These are phyloP conservation scores for Okapia johnstoni DNA, from an alignment of 2,113 vertebrate species.

Conservation along the genomic window DNA sequence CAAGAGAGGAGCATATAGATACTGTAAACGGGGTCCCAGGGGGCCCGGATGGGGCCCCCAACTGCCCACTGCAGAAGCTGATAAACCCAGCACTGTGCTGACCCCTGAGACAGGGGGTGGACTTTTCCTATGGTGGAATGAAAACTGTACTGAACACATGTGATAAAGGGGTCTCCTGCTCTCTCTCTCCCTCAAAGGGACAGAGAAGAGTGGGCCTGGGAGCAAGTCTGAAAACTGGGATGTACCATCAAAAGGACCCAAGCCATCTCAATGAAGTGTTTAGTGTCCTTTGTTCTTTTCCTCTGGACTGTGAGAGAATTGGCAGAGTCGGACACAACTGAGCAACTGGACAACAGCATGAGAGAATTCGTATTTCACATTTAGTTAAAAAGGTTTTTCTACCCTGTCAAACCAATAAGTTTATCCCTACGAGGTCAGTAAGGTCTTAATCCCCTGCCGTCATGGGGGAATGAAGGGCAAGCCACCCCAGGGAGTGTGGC, in stretches of 20 bases:
- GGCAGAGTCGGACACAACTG: not conserved
- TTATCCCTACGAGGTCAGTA: not conserved
- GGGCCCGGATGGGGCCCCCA: no score
- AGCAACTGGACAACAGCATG: not conserved
- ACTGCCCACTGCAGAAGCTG: not conserved
- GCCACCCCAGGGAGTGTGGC: not conserved
- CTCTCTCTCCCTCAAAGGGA: not conserved
- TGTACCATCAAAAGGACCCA: not conserved
- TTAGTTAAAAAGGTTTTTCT: conserved; percentile 10
- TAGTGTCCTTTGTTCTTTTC: not conserved
- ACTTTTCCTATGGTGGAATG: not conserved
- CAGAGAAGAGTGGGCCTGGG: not conserved
- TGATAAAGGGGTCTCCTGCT: not conserved
- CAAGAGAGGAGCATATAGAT: not conserved
- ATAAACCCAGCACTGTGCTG: not conserved
- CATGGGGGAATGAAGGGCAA: not conserved
- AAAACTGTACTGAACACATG: not conserved
- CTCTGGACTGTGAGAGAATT: not conserved
- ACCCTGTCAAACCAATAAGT: not conserved
- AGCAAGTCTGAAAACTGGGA: not conserved
- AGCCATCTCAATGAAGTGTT: not conserved
- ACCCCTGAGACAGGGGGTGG: not conserved
- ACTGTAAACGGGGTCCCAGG: not conserved
- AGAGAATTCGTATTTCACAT: not conserved
- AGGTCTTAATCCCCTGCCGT: conserved; percentile 6